Percentiles rank a stretch among this genome's conserved stretches.
Evolutionary conservation across 2,113 vertebrate genomes (phyloP).

Genomic region (Hippolais icterina): DNA sequence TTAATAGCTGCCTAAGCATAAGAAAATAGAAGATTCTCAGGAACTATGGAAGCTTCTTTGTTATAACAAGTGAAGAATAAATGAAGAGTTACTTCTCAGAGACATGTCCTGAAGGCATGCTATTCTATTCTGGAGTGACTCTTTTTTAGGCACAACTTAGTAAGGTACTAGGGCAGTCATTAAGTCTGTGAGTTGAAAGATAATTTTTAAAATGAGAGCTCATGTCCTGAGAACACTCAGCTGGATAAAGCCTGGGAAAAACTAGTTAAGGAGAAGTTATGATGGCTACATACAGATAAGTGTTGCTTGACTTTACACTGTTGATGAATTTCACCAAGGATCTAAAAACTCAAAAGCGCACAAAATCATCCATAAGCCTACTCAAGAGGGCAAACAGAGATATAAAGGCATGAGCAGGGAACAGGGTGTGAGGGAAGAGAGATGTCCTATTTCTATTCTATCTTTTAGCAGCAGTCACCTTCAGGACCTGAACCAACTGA

Average conservation of each 20-base stretch:
- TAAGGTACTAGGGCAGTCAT: not conserved
- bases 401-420: not conserved
- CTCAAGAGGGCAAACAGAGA: not conserved
- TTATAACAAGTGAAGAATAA: not conserved
- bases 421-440: not conserved
- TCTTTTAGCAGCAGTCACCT: constrained; percentile 39
- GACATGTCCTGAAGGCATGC: not conserved
- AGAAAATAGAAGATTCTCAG: not conserved
- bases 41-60: not conserved
- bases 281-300: not conserved
- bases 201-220: not conserved
- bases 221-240: not conserved
- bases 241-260: not conserved
- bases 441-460: not conserved
- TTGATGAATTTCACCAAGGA: not conserved
- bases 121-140: not conserved
- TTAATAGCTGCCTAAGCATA: not conserved
- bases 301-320: not conserved
- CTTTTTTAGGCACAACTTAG: not conserved
- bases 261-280: not conserved
- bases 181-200: not conserved
- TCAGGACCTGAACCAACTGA: constrained; percentile 9
- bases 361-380: not conserved
- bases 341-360: not conserved
- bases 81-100: not conserved